Percentiles rank a stretch among this genome's conserved stretches.
These are phyloP conservation scores for Calidris pugnax DNA, from an alignment of 2,113 vertebrate species.

Conservation along the genomic window DNA sequence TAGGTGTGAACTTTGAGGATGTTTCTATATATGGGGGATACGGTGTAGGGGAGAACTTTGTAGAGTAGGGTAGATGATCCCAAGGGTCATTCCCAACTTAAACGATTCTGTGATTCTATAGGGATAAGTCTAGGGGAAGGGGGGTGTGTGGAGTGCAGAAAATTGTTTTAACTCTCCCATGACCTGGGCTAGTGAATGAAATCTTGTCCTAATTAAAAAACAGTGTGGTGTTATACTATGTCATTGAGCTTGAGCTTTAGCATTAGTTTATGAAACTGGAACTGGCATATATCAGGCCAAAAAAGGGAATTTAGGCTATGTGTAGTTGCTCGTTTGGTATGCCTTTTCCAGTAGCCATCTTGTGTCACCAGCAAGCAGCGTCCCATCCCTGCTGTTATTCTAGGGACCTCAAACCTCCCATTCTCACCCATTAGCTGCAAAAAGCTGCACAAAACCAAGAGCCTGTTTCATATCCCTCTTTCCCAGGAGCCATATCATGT, in stretches of 20 bases:
- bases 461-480: neutral
- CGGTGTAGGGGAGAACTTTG: no score
- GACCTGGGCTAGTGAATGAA: neutral
- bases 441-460: neutral
- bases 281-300: neutral
- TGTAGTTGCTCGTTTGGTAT: rapidly evolving
- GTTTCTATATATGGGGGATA: neutral
- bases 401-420: neutral
- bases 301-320: neutral
- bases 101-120: neutral
- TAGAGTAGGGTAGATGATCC: no score
- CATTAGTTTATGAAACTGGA: neutral
- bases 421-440: neutral
- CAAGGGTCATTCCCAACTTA: no score
- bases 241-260: neutral
- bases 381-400: neutral
- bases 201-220: neutral
- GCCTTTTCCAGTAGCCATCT: neutral
- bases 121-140: rapidly evolving
- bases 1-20: neutral
- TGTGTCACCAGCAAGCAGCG: neutral
- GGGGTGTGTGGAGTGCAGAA: neutral
- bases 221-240: neutral
- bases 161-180: neutral
- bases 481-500: neutral